Evolutionary conservation across 2,797 vertebrate species (phyloP), one percentile per base, ranked within the genome.

Genomic region (Oreochromis mossambicus): DNA sequence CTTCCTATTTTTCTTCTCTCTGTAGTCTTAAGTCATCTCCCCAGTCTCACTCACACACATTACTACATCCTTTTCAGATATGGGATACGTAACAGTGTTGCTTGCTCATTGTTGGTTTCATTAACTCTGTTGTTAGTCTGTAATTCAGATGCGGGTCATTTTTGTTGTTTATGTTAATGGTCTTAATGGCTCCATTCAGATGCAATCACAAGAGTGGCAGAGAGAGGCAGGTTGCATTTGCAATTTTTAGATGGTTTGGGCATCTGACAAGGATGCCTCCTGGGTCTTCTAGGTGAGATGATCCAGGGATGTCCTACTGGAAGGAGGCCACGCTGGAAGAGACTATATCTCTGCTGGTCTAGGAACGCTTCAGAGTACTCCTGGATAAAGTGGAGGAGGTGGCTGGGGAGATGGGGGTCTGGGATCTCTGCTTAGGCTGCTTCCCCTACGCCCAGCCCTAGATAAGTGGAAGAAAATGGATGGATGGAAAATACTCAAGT

Each of bases 1-100:
- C 36, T 2, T 87, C 86, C 86, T 84, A 26, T 56, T 19, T 86
- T 82, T 91, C 83, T 80, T 83, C 77, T 88, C 63, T 87, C 80
- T 83, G 78, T 89, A 73, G 26, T 87, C 83, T 81, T 86, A 80
- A 76, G 76, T 75, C 81, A 79, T 52, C 54, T 68, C 12, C 66
- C 38, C 15, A 46, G 1, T n/a, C 58, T 66, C 66, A 34, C 86
- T 61, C 52, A 80, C 48, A 63, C 75, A 82, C 24, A 91, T 88
- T 78, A 86, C 73, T 83, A 6, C 24, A 73, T 29, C 9, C 6
- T 73, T 46, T 46, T 26, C 21, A 73, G 0, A 46, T 19, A 2
- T 29, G 41, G 68, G 9, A 73, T 73, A 73, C 4, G 41, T 70
- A 70, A 24, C 68, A 46, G 48, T 73, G 43, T 8, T 48, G 24